Base-by-base conservation (phyloP, 2,113 vertebrate genomes). In the Dromas ardeola region DNA sequence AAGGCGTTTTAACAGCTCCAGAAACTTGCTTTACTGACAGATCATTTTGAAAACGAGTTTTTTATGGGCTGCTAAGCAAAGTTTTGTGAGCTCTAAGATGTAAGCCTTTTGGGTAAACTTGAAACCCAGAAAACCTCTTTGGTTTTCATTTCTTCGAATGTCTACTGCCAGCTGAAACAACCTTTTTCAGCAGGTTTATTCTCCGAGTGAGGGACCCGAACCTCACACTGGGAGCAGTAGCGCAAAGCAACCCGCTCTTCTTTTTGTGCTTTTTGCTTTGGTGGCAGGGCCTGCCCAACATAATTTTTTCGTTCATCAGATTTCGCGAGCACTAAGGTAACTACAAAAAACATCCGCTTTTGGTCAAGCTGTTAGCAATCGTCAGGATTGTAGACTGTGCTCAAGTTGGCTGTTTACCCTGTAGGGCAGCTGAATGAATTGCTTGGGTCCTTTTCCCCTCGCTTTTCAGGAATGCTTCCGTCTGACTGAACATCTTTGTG, bases 391-490 rank as follows among this genome's bases (percentile, higher is more conserved):
- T 52, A 73, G 76, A 15, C 2, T 21, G 40, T 36, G 42, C 66
- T 78, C 67, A 23, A 69, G 53, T 53, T 86, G 30, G 49, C 59
- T 90, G 47, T 72, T 94, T 73, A 94, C 55, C 88, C 94, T 94
- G 69, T 49, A 91, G 88, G 93, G 93, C 86, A 95, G 83, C 86
- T 61, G 63, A 70, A 56, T 30, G 3, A 87, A 91, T 42, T 50
- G 55, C 29, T 47, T 0, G 8, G n/a, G 18, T 66, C 15, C 43
- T 89, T 86, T 86, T 12, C 56, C 84, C 40, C 32, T 79, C 0
- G 47, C 90, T 95, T 94, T 97, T 93, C 90, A 94, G 95, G 94
- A 95, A 88, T 14, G 42, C 72, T 96, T 95, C 93, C 76, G 34
- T 77, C 61, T 79, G 71, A 96, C 61, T 59, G 89, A 94, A 78